Evolutionary conservation across 1,140 invertebrate species (phyloP).

Genomic region (Heliothis subflexa): DNA sequence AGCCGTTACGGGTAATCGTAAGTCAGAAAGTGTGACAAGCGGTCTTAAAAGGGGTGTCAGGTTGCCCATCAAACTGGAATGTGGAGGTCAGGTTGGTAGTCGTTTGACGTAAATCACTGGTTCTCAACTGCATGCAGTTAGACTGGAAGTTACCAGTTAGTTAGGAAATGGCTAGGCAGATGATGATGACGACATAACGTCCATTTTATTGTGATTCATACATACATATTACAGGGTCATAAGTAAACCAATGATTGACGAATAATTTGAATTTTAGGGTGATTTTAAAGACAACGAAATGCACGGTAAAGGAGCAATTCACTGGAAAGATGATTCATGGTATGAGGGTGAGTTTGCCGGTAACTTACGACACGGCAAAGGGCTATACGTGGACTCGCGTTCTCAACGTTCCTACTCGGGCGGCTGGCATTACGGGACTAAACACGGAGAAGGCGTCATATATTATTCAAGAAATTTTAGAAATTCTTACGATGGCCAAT

Average conservation of each 20-base stretch:
- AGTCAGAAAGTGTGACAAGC: too few relatives aligned
- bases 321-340: conserved; percentile 85
- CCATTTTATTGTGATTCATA: too few relatives aligned
- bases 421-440: conserved; percentile 83
- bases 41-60: too few relatives aligned
- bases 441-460: conserved; percentile 81
- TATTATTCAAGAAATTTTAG: conserved; percentile 68
- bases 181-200: too few relatives aligned
- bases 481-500: conserved; percentile 75
- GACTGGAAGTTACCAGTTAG: too few relatives aligned
- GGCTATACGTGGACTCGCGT: conserved; percentile 83
- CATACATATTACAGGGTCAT: too few relatives aligned
- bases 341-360: conserved; percentile 87
- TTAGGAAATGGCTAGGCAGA: too few relatives aligned
- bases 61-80: too few relatives aligned
- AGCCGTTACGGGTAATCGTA: too few relatives aligned
- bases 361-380: conserved; percentile 86
- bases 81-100: too few relatives aligned
- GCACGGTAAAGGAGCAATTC: conserved; percentile 84
- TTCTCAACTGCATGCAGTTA: too few relatives aligned
- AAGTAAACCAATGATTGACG: not conserved
- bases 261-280: conserved; percentile 74
- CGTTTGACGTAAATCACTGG: too few relatives aligned
- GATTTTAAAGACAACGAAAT: conserved; percentile 86
- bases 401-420: conserved; percentile 84